Evolutionary conservation across 1,140 invertebrate genomes (phyloP), one percentile per base, ranked within the genome.

Genomic region (Drosophila sproati): DNA sequence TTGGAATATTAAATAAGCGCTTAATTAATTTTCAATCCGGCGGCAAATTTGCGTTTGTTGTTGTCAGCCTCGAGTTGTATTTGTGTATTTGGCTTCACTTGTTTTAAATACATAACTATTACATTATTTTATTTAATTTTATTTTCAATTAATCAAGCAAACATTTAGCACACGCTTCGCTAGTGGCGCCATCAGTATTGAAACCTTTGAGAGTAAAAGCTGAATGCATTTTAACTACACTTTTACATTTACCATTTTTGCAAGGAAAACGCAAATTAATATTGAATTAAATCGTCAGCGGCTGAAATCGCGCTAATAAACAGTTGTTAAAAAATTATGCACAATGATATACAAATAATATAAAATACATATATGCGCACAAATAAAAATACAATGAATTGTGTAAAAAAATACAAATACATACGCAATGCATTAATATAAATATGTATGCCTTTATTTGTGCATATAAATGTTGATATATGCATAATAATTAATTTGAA

Each of bases 401-500:
- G 47, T 12, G 12, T 12, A 12, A 12, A 12, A 12, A 12, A 12
- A 12, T 0, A 12, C 7, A 3, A 20, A 2, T 48, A 37, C 47
- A 31, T 37, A 7, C n/a, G 8, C 7, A 28, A 45, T 48, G n/a
- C 34, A 45, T 20, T 31, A 6, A 10, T 48, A 6, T 12, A 41
- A 12, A 6, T 32, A 4, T 12, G 50, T 39, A 41, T 52, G 37
- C 32, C 55, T 32, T 4, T 35, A n/a, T 41, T 41, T 43, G 4
- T 47, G 45, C 43, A 51, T 31, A 61, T 79, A 75, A 82, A 82
- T 83, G 72, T 52, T 60, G 41, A 47, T 47, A 47, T 47, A 34
- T 34, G 59, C 45, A 48, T 37, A 70, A 76, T 75, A 85, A 83
- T 83, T 85, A 77, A 85, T 80, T 80, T 77, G 41, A 64, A 70